Evolutionary conservation across 2,888 invertebrate species (phyloP).

Genomic region (Rhagonycha lutea): DNA sequence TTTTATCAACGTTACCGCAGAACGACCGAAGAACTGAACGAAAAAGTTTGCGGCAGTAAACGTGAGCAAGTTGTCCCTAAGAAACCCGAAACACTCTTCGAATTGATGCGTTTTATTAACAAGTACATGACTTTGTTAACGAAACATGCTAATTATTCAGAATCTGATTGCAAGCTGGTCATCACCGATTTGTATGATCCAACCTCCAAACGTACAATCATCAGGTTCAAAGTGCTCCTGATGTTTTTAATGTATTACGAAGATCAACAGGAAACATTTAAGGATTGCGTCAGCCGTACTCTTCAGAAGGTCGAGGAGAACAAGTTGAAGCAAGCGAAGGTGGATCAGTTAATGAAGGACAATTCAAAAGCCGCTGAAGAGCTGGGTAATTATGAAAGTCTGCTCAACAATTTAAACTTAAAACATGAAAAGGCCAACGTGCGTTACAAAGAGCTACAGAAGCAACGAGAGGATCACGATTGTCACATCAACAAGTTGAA

Average conservation of each 20-base stretch:
- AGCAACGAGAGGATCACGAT: not conserved
- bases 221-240: not conserved
- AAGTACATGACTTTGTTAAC: not conserved
- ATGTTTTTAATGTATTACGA: not conserved
- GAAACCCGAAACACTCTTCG: not conserved
- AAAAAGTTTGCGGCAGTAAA: not conserved
- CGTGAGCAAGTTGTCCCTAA: too few species aligned
- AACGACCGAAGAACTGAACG: not conserved
- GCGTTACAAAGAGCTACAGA: not conserved
- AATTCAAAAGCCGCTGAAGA: not conserved
- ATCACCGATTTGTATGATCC: constrained; percentile 10
- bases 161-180: not conserved
- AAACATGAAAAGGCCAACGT: not conserved
- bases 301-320: not conserved
- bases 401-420: not conserved
- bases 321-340: not conserved
- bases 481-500: not conserved
- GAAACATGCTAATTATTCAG: not conserved
- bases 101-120: constrained; percentile 4
- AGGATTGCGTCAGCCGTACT: not conserved
- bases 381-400: not conserved
- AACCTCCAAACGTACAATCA: constrained; percentile 1
- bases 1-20: not conserved
- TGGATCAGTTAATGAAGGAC: not conserved
- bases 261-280: not conserved